phyloP scores from a whole-genome alignment of 2,113 vertebrate species.

The Plecturocebus donacophilus region DNA sequence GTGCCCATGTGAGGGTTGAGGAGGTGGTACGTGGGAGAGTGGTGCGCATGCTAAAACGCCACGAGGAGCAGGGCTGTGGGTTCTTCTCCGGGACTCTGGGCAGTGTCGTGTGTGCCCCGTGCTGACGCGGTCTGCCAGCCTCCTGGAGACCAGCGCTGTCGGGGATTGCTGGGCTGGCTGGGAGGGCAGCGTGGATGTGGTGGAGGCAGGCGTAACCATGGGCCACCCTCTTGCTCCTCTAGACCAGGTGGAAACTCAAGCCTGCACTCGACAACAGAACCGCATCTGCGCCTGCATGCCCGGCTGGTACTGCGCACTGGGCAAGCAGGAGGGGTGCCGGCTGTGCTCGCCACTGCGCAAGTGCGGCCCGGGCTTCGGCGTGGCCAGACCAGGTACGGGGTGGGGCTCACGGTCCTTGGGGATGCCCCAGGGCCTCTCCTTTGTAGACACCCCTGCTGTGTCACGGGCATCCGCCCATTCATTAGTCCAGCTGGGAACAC shows the following conservation, averaged over 20 bases:
- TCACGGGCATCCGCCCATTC: neutral
- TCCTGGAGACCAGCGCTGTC: neutral
- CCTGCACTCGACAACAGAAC: constrained; percentile 72
- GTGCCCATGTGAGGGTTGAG: neutral
- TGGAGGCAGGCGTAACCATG: neutral
- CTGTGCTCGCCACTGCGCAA: constrained; percentile 52
- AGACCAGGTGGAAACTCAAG: constrained; percentile 78
- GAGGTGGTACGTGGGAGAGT: too few relatives aligned
- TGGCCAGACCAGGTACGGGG: constrained; percentile 75
- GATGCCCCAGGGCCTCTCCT: neutral
- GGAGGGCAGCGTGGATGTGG: neutral
- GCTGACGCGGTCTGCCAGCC: neutral
- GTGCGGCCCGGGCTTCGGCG: constrained; percentile 74
- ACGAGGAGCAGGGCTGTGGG: accelerated
- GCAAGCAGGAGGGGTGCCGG: neutral
- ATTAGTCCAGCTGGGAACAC: neutral
- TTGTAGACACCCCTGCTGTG: neutral
- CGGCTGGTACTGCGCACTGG: constrained; percentile 70
- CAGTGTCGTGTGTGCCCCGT: neutral
- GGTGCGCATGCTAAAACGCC: accelerated
- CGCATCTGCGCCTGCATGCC: constrained; percentile 78
- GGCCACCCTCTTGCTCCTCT: neutral
- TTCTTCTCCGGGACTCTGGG: neutral
- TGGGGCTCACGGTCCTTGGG: neutral
- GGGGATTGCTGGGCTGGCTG: neutral